Evolutionary conservation across 2,797 vertebrate genomes (phyloP), one percentile per base, ranked within the genome.

Genomic region (Falco cherrug): DNA sequence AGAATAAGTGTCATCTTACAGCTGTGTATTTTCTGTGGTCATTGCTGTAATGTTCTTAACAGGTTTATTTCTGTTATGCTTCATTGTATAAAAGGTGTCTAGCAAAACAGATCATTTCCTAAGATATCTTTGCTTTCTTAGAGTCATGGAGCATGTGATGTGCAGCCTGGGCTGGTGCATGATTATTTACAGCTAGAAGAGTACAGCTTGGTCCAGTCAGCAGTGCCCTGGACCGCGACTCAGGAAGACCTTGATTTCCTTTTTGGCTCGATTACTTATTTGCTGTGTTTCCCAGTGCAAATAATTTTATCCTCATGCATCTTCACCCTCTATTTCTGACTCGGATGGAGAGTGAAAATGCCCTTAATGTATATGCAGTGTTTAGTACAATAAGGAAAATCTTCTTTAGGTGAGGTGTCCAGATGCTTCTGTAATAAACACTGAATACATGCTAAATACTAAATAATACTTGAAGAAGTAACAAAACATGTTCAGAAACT

Each of bases 1-100:
- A 31, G 35, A 67, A 6, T 13, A 50, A 35, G 43, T 5, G 19
- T 67, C 61, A 69, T 10, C 47, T 84, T 81, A 63, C 29, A 77
- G 73, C 60, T 87, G 51, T 4, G 9, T 63, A 10, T 63, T 90
- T 87, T 73, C 61, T 77, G 41, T 75, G 41, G 33, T 47, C 53
- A 71, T 84, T 71, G 39, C 80, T 95, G 68, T 89, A 95, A 88
- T 90, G 59, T 71, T 91, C 95, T 89, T 77, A 85, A 39, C 78
- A 89, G 75, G 16, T 57, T 94, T 92, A 50, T 87, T 93, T 95
- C 81, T 87, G 33, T 90, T 87, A 28, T 29, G 17, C 41, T 77
- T 80, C 54, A 61, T 56, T 88, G 39, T 59, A 16, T 71, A 56
- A 90, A 65, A 87, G 15, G 51, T 84, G 57, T 57, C 33, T 60